Evolutionary conservation across 2,113 vertebrate genomes (phyloP), one percentile per base, ranked within the genome.

Genomic region (Seriola dumerili): DNA sequence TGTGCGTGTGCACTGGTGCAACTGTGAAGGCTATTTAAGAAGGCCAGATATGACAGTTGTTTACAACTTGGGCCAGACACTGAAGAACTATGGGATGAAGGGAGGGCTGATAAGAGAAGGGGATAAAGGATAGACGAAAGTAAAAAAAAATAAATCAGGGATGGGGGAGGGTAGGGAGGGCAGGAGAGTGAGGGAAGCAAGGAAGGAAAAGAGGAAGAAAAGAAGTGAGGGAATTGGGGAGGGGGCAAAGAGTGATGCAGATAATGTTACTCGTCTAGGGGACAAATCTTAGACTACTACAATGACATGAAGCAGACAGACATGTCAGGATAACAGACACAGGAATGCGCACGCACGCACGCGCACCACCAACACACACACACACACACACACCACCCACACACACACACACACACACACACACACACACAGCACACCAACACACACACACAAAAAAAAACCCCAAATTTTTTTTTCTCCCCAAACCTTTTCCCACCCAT

Each of bases 31-130:
- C 89, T 92, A 89, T 93, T 94, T 92, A 92, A 92, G 90, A 93
- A 85, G 92, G 85, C 57, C 69, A 88, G 79, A 89, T 92, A 91
- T 92, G 91, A 92, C 89, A 92, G 92, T 94, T 93, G 93, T 92
- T 93, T 93, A 94, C 92, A 93, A 94, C 85, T 90, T 29, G 29
- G 69, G 67, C 81, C 65, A 84, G 89, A 92, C 90, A 87, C 34
- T 61, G 68, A 89, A 75, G 78, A 81, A 67, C 69, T 72, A 29
- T 80, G 36, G 71, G 58, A 71, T 38, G 54, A 76, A 73, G 29
- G 40, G 65, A 67, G 71, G 48, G 36, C 21, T 52, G 21, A 71
- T 75, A 75, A 75, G 44, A 72, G 66, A 44, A 11, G 12, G 50
- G 52, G 34, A 25, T 57, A 78, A 72, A 65, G 57, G 77, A 82